Evolutionary conservation across 2,113 vertebrate species (phyloP).

Genomic region (Lepidothrix coronata): DNA sequence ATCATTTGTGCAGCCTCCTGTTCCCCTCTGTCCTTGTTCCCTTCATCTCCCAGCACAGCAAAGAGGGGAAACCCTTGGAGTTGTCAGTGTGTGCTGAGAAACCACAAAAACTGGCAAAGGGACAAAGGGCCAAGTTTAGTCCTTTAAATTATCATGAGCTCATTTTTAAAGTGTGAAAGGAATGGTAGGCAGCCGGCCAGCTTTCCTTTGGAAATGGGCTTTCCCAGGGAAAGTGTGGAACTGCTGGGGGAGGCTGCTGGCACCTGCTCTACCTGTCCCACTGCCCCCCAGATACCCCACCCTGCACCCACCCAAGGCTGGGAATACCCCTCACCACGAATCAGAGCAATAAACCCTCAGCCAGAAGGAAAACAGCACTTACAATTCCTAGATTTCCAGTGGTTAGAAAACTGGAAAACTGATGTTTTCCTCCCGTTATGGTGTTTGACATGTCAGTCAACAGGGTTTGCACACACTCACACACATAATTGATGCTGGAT

Average conservation of each 20-base stretch:
- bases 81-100: not conserved
- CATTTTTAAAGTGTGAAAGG: fast-evolving
- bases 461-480: not conserved
- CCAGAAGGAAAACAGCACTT: fast-evolving
- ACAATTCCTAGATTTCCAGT: not conserved
- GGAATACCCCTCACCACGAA: fast-evolving
- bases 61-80: not conserved
- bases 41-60: fast-evolving
- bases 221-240: fast-evolving
- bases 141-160: not conserved
- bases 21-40: fast-evolving
- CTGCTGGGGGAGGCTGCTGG: not conserved
- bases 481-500: fast-evolving
- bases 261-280: not conserved
- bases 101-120: fast-evolving
- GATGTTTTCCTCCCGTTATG: fast-evolving
- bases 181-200: fast-evolving
- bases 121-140: not conserved
- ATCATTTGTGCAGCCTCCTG: fast-evolving
- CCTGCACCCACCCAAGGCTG: fast-evolving
- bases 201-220: not conserved
- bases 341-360: fast-evolving
- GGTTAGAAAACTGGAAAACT: not conserved
- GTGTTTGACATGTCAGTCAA: fast-evolving
- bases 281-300: not conserved